Percentiles rank a stretch among this genome's conserved stretches.
Evolutionary conservation across 2,888 invertebrate genomes (phyloP).

Genomic region (Malacosoma neustria): DNA sequence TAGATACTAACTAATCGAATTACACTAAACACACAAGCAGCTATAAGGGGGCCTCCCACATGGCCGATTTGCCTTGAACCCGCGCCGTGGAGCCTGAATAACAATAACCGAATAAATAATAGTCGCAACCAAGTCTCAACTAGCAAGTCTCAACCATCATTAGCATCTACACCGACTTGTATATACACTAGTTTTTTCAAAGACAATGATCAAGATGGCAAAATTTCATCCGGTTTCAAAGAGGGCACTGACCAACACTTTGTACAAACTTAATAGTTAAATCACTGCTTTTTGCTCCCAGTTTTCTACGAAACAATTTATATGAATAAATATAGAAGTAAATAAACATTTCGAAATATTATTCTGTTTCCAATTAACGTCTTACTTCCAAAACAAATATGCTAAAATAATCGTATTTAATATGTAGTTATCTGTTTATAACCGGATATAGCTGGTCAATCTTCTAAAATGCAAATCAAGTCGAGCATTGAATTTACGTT

Average conservation of each 20-base stretch:
- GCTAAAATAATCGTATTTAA: constrained; percentile 25
- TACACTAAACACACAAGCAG: constrained; percentile 17
- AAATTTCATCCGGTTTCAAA: neutral
- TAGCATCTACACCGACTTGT: neutral
- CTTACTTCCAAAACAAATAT: constrained; percentile 38
- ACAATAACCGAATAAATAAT: constrained; percentile 35
- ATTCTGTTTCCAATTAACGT: constrained; percentile 24
- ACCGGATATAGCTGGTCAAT: constrained; percentile 23
- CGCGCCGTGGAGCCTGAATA: constrained; percentile 38
- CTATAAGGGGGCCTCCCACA: constrained; percentile 40
- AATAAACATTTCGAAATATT: constrained; percentile 21
- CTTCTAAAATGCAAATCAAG: constrained; percentile 18
- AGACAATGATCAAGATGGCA: neutral
- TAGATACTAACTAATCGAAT: constrained; percentile 6
- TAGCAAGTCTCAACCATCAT: neutral
- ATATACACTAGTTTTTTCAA: neutral
- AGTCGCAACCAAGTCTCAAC: constrained; percentile 16
- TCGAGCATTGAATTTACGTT: neutral
- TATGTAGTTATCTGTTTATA: constrained; percentile 27
- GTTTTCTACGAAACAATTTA: neutral
- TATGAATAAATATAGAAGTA: constrained; percentile 10
- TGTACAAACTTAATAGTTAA: neutral
- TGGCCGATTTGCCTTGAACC: constrained; percentile 48
- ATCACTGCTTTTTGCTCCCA: neutral
- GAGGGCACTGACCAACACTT: neutral